Percentiles rank a stretch among this genome's conserved stretches.
Evolutionary conservation across 1,140 invertebrate species (phyloP).

Genomic region (Harlomillsia oculata): DNA sequence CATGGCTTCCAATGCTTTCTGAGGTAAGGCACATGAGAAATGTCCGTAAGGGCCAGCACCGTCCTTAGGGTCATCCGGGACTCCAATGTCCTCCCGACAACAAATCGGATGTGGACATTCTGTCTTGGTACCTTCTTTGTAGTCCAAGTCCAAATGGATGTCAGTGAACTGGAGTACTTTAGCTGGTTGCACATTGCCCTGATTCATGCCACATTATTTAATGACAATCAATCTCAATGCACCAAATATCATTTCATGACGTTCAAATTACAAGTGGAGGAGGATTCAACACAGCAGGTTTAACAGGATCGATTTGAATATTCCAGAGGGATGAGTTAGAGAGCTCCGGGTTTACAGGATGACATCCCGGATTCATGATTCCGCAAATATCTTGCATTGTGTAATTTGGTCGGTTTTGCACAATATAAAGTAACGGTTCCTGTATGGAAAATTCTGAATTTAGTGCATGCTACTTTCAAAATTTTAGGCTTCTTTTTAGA

Average conservation of each 20-base stretch:
- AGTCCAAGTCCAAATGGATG: conserved; percentile 45
- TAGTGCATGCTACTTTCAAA: neutral
- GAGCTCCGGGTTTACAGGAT: neutral
- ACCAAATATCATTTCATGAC: no score
- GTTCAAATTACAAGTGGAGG: conserved; percentile 37
- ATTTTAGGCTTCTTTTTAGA: neutral
- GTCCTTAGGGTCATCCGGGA: conserved; percentile 28
- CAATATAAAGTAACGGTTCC: conserved; percentile 11
- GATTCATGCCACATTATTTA: conserved; percentile 13
- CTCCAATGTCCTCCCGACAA: conserved; percentile 38
- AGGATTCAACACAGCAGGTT: neutral
- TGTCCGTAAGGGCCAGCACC: conserved; percentile 6
- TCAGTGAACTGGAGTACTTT: conserved; percentile 47
- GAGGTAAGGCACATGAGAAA: conserved; percentile 5
- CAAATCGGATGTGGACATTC: conserved; percentile 44
- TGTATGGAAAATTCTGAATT: neutral
- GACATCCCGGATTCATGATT: conserved; percentile 15
- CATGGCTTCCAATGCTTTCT: conserved; percentile 1
- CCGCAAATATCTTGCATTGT: conserved; percentile 17
- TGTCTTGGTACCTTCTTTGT: conserved; percentile 42
- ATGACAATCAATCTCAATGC: no score
- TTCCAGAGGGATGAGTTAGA: conserved; percentile 15
- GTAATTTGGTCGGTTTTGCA: conserved; percentile 3
- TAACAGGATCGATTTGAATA: conserved; percentile 2
- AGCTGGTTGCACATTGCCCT: conserved; percentile 7